Conservation (phyloP, 2,888 invertebrate genomes). For the Diarsia rubi region DNA sequence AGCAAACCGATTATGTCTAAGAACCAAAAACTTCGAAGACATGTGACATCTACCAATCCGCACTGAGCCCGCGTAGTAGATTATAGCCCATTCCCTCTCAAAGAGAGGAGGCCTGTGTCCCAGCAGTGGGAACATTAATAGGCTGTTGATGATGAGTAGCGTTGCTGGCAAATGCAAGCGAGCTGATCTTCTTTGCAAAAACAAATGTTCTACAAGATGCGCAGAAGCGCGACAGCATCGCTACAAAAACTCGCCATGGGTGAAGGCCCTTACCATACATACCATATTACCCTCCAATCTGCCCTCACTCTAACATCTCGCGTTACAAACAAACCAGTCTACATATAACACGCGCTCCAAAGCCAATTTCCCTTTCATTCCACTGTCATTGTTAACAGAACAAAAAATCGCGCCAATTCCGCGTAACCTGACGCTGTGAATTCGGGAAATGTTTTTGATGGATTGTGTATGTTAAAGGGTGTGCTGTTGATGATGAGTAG, state of each 20-base stretch:
- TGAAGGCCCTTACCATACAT: not conserved
- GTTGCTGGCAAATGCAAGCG: not conserved
- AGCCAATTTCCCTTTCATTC: conserved; percentile 62
- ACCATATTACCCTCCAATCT: conserved; percentile 8
- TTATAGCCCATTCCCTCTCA: too few relatives aligned
- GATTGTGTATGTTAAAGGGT: too few relatives aligned
- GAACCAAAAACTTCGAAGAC: too few relatives aligned
- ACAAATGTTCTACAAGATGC: too few relatives aligned
- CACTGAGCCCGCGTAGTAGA: too few relatives aligned
- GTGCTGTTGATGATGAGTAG: too few relatives aligned
- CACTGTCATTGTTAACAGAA: conserved; percentile 63
- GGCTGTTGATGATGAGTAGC: too few relatives aligned
- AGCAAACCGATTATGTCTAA: too few relatives aligned
- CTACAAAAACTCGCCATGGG: not conserved
- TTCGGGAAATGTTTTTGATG: conserved; percentile 40
- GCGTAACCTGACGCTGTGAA: conserved; percentile 38
- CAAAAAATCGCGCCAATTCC: conserved; percentile 56
- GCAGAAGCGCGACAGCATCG: not conserved
- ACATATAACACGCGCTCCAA: conserved; percentile 13
- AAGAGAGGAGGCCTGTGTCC: too few relatives aligned
- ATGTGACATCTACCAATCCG: too few relatives aligned
- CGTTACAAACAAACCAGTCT: conserved; percentile 42
- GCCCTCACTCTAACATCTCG: conserved; percentile 12
- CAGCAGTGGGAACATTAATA: too few relatives aligned
- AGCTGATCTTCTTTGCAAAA: not conserved